Base-by-base conservation (phyloP, 2,888 invertebrate species). In the Chaetoderma sp. region DNA sequence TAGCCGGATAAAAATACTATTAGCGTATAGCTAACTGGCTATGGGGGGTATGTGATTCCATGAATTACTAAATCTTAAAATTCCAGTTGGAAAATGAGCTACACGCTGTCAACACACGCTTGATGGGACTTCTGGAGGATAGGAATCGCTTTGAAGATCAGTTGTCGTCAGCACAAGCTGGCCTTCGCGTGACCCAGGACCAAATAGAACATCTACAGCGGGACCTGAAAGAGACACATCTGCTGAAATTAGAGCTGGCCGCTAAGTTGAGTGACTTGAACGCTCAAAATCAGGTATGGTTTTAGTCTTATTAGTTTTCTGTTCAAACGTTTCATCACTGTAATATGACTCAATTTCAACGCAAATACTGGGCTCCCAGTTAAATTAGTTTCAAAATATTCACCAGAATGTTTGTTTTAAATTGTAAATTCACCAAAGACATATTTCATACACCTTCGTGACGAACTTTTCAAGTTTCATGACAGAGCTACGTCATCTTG, bases 131-230 rank as follows among this genome's bases (percentile, higher is more conserved):
- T n/a, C 72, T 74, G 25, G 81, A 82, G 33, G 84, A 83, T 28
- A 79, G 73, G 59, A 75, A 73, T 56, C 70, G 75, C 28, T 32
- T 79, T 23, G 82, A 83, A 62, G 82, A 83, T 33, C 74, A 79
- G 47, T 63, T 82, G 47, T 77, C 80, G 3, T 74, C 79, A n/a
- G 69, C 79, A 5, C 79, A 83, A 65, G 77, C 79, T 21, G 79
- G 79, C 8, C 80, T 81, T 52, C 68, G 77, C 59, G 60, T 82
- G 25, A 72, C 81, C 23, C 83, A 82, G 67, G 79, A 79, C 47
- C 82, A 83, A 59, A 74, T 81, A 16, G 76, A 77, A 30, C 80
- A 81, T 64, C 71, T 84, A 28, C 77, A 84, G 83, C 78, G 76
- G 71, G 82, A 84, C 58, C 60, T 82, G 23, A 80, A 82, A 60